Percentiles rank a stretch among this genome's conserved stretches.
These are phyloP conservation scores for Schizopygopsis malacanthus DNA, from an alignment of 2,797 vertebrate genomes.

Conservation along the genomic window DNA sequence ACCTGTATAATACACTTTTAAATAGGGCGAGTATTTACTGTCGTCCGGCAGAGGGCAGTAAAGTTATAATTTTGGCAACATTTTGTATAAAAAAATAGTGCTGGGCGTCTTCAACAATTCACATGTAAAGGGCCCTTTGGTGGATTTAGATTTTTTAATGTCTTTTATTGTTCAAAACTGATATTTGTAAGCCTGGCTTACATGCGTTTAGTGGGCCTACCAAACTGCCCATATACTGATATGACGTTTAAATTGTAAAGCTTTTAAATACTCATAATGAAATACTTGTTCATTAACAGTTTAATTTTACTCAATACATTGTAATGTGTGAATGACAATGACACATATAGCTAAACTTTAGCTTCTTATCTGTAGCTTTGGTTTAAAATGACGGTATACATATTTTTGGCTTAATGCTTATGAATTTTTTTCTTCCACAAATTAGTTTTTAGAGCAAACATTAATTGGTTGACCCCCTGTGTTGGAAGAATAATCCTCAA, in stretches of 20 bases:
- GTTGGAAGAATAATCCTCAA: not conserved
- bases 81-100: not conserved
- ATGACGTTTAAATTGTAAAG: not conserved
- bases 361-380: not conserved
- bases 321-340: not conserved
- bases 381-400: not conserved
- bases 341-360: not conserved
- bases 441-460: not conserved
- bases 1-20: not conserved
- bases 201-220: not conserved
- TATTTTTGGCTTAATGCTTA: not conserved
- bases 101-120: not conserved
- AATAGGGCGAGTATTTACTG: not conserved
- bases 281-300: not conserved
- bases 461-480: not conserved
- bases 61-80: not conserved
- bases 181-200: not conserved
- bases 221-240: not conserved
- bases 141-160: not conserved
- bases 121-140: not conserved
- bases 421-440: not conserved
- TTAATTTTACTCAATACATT: not conserved
- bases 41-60: slow-evolving; percentile 36
- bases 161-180: not conserved
- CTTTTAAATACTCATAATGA: not conserved